Conservation (phyloP, 92 coral and sea anemone species). For the Zoanthus solanderi region DNA sequence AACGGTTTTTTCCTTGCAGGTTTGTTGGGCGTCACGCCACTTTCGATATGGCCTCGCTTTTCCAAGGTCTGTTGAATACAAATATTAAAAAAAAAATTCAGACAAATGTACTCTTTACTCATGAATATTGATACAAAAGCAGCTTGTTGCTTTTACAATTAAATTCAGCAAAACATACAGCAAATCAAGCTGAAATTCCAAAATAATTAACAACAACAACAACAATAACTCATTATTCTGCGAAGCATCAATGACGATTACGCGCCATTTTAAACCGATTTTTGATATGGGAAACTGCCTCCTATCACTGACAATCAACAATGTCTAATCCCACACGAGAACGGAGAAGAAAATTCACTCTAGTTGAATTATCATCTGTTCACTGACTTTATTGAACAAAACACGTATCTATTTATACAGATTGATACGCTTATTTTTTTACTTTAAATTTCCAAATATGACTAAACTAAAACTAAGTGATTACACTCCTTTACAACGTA, state of each 20-base stretch:
- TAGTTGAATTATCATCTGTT: no score
- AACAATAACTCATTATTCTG: slow-evolving; percentile 2
- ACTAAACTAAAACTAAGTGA: no score
- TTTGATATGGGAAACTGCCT: background rate
- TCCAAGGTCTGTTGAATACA: slow-evolving; percentile 2
- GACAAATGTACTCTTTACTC: background rate
- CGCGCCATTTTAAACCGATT: background rate
- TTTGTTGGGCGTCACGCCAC: slow-evolving; percentile 10
- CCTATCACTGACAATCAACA: no score
- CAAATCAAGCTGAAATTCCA: slow-evolving; percentile 3
- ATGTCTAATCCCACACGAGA: no score
- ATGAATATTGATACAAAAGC: slow-evolving; percentile 2
- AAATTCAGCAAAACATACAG: background rate
- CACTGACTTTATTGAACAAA: no score
- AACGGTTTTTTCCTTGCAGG: slow-evolving; percentile 5
- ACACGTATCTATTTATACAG: no score
- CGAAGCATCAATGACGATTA: slow-evolving; percentile 1
- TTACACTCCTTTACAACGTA: no score
- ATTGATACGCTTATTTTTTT: no score
- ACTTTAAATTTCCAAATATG: no score
- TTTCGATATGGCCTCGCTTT: slow-evolving; percentile 5
- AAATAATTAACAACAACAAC: slow-evolving; percentile 1
- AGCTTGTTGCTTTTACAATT: slow-evolving; percentile 3
- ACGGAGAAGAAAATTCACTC: no score
- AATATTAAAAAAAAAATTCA: background rate